phyloP scores from a whole-genome alignment of 2,797 vertebrate genomes.

The Alosa sapidissima region DNA sequence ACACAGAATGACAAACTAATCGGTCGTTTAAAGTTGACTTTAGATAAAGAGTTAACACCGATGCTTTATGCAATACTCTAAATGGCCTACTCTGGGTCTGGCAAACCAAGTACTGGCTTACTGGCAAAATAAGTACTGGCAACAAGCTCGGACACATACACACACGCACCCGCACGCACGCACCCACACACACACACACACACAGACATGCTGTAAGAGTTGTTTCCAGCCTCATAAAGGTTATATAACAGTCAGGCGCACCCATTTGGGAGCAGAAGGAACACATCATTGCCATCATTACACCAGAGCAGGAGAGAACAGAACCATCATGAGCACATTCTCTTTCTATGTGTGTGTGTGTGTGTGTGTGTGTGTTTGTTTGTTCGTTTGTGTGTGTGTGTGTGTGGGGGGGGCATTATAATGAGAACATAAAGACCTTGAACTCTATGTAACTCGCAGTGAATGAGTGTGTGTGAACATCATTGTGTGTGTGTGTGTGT shows the following conservation, averaged over 20 bases:
- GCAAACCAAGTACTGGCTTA: background rate
- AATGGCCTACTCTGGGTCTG: slow-evolving; percentile 3
- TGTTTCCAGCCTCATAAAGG: slow-evolving; percentile 44
- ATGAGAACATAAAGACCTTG: background rate
- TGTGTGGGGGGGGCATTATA: background rate
- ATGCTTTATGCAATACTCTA: background rate
- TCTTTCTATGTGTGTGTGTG: slow-evolving; percentile 7
- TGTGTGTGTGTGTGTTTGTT: background rate
- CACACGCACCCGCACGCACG: background rate
- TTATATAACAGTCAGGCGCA: slow-evolving; percentile 42
- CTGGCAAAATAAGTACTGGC: background rate
- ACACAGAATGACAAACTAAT: background rate
- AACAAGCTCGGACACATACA: background rate
- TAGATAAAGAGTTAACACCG: background rate
- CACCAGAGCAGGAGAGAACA: background rate
- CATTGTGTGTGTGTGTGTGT: background rate
- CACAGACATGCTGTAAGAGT: slow-evolving; percentile 30
- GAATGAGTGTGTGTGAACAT: background rate
- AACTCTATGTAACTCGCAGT: background rate
- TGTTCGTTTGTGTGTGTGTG: background rate
- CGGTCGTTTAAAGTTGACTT: background rate
- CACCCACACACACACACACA: background rate
- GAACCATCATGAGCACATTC: slow-evolving; percentile 33
- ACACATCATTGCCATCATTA: slow-evolving; percentile 23
- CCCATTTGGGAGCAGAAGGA: slow-evolving; percentile 8